Evolutionary conservation across 2,888 invertebrate species (phyloP), one percentile per base, ranked within the genome.

Genomic region (Octonoba sinensis): DNA sequence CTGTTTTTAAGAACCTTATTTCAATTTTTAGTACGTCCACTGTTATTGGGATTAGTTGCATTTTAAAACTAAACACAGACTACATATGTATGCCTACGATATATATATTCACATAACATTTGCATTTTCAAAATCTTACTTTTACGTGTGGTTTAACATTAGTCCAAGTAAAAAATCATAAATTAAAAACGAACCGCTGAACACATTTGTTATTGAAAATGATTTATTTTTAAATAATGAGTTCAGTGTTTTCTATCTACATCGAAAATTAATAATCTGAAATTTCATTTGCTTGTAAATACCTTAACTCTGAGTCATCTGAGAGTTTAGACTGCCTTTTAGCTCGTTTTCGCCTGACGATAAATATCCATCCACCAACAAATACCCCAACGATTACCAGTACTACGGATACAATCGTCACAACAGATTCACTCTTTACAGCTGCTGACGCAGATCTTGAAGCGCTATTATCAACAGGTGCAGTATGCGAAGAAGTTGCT

Each of bases 251-350:
- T 36, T 36, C 36, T 36, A 36, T 36, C 1, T 36, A 36, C 36
- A 36, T 36, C 36, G 8, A 36, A 6, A 36, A 8, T 36, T 36
- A 36, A 8, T 36, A 36, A 8, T 36, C 36, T 6, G 36, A 11
- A 36, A 36, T 36, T 36, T 83, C 83, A 49, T 69, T 83, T 24
- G 77, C 77, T 2, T 72, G 72, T 57, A 83, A 66, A 62, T 67
- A 83, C 24, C 69, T 83, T 69, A 83, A 69, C 49, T 83, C 83
- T 13, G 83, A 83, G 46, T 83, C 83, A 62, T 83, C 83, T 3
- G 66, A 67, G 6, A 73, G 20, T 64, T 83, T 83, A 6, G 60
- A 66, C n/a, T 72, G 83, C 18, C 56, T 71, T 27, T 60, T 67
- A 0, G 24, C 47, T 22, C 56, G 56, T 49, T 66, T 51, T 36